Evolutionary conservation across 30 jellyfish, hydroid and myxozoan genomes (phyloP), one percentile per base, ranked within the genome.

Genomic region (Cassiopea andromeda): DNA sequence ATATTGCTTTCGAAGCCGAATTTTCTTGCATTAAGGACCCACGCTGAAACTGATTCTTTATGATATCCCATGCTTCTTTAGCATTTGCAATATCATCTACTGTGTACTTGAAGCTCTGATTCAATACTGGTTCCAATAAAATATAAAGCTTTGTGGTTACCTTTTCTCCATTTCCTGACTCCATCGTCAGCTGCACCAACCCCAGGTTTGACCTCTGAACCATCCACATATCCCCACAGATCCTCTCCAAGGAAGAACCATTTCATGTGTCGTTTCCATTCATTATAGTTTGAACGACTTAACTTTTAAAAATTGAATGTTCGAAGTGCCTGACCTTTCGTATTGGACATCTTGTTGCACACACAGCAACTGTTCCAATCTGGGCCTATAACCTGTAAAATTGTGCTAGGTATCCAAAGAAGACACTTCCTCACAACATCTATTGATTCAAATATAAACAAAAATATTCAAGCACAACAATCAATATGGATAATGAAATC

Each of bases 231-330:
- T 48, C 93, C 88, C 80, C 85, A 69, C 50, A 64, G 38, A 78
- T 83, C 92, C 43, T 84, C 89, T 69, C 86, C 92, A 79, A 70
- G 69, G 48, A 84, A 87, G 59, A 84, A 84, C 92, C 92, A 70
- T 49, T 73, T 84, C 77, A 84, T 69, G 74, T 84, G 13, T 54
- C 92, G 1, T 70, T 84, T 84, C 92, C 92, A 69, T 84, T 84
- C 78, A 70, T 64, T 70, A 60, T 84, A 84, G 74, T 84, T 84
- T 48, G 75, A 46, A 49, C 92, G 74, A 69, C 69, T 69, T 70
- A 70, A 57, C 87, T 66, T 83, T 14, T 89, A 43, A 83, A 83
- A 83, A 16, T 83, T 44, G 47, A 84, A 70, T 49, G 73, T 73
- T 73, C 81, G 7, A 54, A 54, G 38, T 27, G 38, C 38, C 38